Evolutionary conservation across 2,113 vertebrate genomes (phyloP).

Genomic region (Leucoraja erinaceus): DNA sequence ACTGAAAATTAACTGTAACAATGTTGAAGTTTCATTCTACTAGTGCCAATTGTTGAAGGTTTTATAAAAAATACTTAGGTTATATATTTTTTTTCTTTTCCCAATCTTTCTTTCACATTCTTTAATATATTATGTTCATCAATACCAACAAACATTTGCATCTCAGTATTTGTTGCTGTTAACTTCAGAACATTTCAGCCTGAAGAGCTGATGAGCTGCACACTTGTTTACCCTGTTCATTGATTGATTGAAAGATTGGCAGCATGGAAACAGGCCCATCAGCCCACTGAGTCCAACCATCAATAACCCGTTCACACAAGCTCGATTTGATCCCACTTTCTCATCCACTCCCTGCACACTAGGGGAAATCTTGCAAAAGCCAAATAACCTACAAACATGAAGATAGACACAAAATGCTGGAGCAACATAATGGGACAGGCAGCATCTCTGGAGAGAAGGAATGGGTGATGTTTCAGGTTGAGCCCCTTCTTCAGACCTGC

Average conservation of each 20-base stretch:
- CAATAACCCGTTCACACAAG: no score
- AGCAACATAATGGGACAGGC: no score
- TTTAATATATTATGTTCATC: background rate
- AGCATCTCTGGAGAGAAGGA: no score
- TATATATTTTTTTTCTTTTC: background rate
- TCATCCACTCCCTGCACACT: no score
- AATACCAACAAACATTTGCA: background rate
- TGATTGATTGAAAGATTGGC: background rate
- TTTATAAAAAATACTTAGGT: background rate
- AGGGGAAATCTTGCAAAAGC: no score
- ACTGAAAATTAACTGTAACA: background rate
- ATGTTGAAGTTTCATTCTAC: background rate
- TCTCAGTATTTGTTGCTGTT: background rate
- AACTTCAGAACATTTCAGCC: background rate
- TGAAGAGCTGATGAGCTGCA: background rate
- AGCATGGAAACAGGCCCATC: no score
- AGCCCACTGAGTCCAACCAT: no score
- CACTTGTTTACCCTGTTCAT: background rate
- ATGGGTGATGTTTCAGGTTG: no score
- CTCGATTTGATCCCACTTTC: no score
- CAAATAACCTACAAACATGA: no score
- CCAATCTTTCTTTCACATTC: background rate
- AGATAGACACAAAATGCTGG: no score
- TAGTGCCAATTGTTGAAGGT: background rate
- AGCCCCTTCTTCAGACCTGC: no score